Percentiles rank a stretch among this genome's conserved stretches.
phyloP scores from a whole-genome alignment of 2,888 invertebrate species.

The Caenorhabditis sp. region DNA sequence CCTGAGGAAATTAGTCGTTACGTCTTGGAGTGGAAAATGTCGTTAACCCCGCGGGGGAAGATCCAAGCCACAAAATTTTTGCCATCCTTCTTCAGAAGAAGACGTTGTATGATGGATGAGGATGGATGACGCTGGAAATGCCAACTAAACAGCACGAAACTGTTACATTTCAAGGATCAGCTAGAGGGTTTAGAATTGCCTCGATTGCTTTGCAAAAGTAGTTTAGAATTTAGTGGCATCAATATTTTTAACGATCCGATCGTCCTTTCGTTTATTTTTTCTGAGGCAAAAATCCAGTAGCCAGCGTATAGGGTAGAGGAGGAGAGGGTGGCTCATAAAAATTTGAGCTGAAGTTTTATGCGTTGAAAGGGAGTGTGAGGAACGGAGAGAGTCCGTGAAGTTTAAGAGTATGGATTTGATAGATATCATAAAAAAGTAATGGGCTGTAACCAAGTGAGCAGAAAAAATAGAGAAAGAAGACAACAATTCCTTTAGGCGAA shows the following conservation, averaged over 20 bases:
- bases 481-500: background rate
- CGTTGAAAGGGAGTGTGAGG: slow-evolving; percentile 20
- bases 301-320: slow-evolving; percentile 10
- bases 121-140: background rate
- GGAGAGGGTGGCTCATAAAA: slow-evolving; percentile 59
- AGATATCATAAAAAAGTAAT: slow-evolving; percentile 45
- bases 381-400: slow-evolving; percentile 25
- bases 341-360: slow-evolving; percentile 47
- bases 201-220: too few relatives aligned
- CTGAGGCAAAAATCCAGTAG: slow-evolving; percentile 18
- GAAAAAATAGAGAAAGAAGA: slow-evolving; percentile 1
- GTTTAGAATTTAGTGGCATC: too few relatives aligned
- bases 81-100: slow-evolving; percentile 21
- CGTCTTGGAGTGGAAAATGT: slow-evolving; percentile 53
- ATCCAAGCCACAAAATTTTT: slow-evolving; percentile 8
- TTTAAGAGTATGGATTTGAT: slow-evolving; percentile 52
- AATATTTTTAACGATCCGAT: too few relatives aligned
- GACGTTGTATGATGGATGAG: slow-evolving; percentile 42
- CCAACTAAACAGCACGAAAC: background rate
- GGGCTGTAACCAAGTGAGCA: slow-evolving; percentile 31
- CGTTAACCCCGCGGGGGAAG: slow-evolving; percentile 49
- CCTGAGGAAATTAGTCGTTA: slow-evolving; percentile 64
- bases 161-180: background rate
- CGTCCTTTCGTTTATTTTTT: background rate
- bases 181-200: too few relatives aligned